Conservation (phyloP, 2,888 invertebrate species). For the Periphyllus acericola region DNA sequence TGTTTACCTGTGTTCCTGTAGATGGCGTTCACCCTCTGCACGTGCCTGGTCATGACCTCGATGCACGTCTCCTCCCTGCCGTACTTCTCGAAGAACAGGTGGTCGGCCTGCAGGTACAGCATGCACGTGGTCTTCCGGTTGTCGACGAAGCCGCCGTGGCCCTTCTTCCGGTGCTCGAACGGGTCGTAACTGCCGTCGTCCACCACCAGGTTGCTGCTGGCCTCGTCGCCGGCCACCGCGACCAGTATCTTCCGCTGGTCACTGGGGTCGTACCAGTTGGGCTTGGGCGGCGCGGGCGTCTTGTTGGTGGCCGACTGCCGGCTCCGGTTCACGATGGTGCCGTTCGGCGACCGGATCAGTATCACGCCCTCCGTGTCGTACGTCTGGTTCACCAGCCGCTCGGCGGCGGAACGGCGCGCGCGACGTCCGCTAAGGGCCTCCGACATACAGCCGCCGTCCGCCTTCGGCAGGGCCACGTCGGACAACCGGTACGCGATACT, state of each 20-base stretch:
- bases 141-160: conserved; percentile 75
- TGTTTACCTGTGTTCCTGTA: conserved; percentile 83
- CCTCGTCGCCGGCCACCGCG: conserved; percentile 66
- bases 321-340: conserved; percentile 61
- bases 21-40: conserved; percentile 90
- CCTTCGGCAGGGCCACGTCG: conserved; percentile 73
- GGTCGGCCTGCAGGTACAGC: conserved; percentile 95
- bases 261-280: conserved; percentile 76
- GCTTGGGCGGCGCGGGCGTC: conserved; percentile 70
- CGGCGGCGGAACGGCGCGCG: conserved; percentile 59
- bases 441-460: conserved; percentile 64
- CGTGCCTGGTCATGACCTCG: conserved; percentile 93
- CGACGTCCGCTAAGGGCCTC: conserved; percentile 15
- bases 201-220: conserved; percentile 64
- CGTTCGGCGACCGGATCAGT: conserved; percentile 46
- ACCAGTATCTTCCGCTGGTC: conserved; percentile 66
- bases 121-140: conserved; percentile 93
- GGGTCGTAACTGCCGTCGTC: conserved; percentile 54
- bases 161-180: conserved; percentile 66
- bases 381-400: conserved; percentile 60
- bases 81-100: conserved; percentile 94
- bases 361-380: conserved; percentile 45
- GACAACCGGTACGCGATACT: conserved; percentile 85
- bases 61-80: conserved; percentile 94
- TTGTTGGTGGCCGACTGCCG: conserved; percentile 68